A percentile compares a stretch with the other conserved stretches of the same genome.
Conservation (phyloP, 2,888 invertebrate genomes). For the Marasmarcha lunaedactyla region DNA sequence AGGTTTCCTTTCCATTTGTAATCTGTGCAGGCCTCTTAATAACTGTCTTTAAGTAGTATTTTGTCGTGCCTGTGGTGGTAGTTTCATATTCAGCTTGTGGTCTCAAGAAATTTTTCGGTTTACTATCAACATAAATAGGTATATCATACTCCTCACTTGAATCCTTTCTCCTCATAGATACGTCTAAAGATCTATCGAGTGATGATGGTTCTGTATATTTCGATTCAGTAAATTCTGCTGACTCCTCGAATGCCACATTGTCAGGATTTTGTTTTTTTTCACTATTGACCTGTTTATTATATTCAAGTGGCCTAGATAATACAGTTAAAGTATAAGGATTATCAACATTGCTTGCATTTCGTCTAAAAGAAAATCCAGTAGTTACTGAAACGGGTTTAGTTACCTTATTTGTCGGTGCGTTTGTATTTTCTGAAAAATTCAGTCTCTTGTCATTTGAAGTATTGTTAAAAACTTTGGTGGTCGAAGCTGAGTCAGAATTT, state of each 20-base stretch:
- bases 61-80: constrained; percentile 25
- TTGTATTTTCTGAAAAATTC: constrained; percentile 33
- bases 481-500: constrained; percentile 19
- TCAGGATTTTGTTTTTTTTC: constrained; percentile 16
- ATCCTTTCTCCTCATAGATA: constrained; percentile 29
- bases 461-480: too few relatives aligned
- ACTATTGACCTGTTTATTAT: constrained; percentile 18
- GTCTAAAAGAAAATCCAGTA: constrained; percentile 60
- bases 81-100: constrained; percentile 21
- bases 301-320: constrained; percentile 43
- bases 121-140: constrained; percentile 24
- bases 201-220: constrained; percentile 1
- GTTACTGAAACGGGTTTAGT: constrained; percentile 53
- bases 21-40: constrained; percentile 40
- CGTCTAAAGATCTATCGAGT: constrained; percentile 21
- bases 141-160: constrained; percentile 30
- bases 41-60: constrained; percentile 44
- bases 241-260: constrained; percentile 22
- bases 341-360: constrained; percentile 46
- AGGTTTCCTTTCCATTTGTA: constrained; percentile 20
- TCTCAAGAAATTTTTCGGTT: constrained; percentile 18
- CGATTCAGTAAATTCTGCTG: constrained; percentile 14
- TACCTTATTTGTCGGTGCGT: constrained; percentile 26
- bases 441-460: constrained; percentile 32
- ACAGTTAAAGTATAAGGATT: constrained; percentile 58